A percentile compares a stretch with the other conserved stretches of the same genome.
Evolutionary conservation across 2,888 invertebrate genomes (phyloP).

Genomic region (Smittia aterrima): DNA sequence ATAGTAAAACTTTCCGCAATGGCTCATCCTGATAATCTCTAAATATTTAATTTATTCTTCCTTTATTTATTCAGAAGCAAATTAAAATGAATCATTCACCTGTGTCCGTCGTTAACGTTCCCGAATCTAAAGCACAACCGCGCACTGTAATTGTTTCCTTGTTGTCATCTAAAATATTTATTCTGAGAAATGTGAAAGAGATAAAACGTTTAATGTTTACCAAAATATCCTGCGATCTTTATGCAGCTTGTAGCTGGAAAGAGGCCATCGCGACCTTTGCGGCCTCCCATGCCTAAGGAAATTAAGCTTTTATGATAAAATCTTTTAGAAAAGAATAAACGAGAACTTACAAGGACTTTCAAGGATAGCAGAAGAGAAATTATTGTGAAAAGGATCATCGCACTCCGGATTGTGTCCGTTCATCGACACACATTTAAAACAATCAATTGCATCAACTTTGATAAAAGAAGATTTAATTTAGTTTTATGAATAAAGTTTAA

Average conservation of each 20-base stretch:
- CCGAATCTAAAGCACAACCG: constrained; percentile 92
- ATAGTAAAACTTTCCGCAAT: constrained; percentile 92
- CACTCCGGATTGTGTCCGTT: constrained; percentile 82
- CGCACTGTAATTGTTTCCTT: constrained; percentile 82
- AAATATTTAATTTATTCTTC: too few species aligned
- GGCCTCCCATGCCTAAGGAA: constrained; percentile 68
- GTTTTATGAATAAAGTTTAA: neutral
- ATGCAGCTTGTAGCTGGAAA: constrained; percentile 95
- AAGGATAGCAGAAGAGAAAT: constrained; percentile 76
- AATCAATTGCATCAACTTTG: constrained; percentile 75
- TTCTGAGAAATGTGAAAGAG: too few species aligned
- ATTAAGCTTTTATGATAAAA: too few species aligned
- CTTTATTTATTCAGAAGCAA: too few species aligned
- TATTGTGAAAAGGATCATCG: constrained; percentile 95
- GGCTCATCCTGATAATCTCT: constrained; percentile 95
- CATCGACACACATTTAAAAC: constrained; percentile 95
- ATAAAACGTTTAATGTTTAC: too few species aligned
- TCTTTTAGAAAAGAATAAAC: too few species aligned
- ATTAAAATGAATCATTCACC: too few species aligned
- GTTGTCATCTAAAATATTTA: constrained; percentile 73
- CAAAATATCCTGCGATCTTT: constrained; percentile 88
- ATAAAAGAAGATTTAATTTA: constrained; percentile 13
- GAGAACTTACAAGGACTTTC: constrained; percentile 72
- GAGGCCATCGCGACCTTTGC: constrained; percentile 86
- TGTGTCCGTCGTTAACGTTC: constrained; percentile 91